phyloP scores from a whole-genome alignment of 2,888 invertebrate genomes.

The Steinernema hermaphroditum region DNA sequence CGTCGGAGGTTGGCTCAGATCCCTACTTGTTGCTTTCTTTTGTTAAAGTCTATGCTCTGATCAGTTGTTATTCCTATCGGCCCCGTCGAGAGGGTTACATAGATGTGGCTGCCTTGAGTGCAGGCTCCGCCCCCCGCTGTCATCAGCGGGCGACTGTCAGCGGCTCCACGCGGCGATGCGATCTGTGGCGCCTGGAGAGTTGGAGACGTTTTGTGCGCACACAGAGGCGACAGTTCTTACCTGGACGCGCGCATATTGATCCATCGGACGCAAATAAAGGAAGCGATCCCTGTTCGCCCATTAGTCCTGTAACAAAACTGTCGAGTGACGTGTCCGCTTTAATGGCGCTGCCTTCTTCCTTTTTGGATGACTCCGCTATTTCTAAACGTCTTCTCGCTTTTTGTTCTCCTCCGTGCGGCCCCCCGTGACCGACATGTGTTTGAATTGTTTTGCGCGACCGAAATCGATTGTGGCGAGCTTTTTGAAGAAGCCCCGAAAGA shows the following conservation, averaged over 20 bases:
- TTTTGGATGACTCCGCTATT: not conserved
- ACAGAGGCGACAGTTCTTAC: conserved; percentile 10
- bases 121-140: conserved; percentile 9
- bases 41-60: not conserved
- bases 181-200: not conserved
- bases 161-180: not conserved
- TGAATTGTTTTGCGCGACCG: not conserved
- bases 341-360: not conserved
- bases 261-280: not conserved
- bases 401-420: too few species aligned
- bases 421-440: not conserved
- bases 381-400: not conserved
- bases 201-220: conserved; percentile 15
- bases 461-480: conserved; percentile 17
- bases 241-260: conserved; percentile 24
- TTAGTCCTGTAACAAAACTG: conserved; percentile 9
- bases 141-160: conserved; percentile 21
- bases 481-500: not conserved
- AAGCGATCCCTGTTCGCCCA: not conserved
- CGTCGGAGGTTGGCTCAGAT: too few species aligned
- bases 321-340: not conserved
- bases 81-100: not conserved
- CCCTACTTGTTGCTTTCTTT: not conserved
- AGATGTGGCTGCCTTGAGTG: not conserved
- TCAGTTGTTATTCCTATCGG: not conserved